Evolutionary conservation across 2,113 vertebrate genomes (phyloP).

Genomic region (Osmerus eperlanus): DNA sequence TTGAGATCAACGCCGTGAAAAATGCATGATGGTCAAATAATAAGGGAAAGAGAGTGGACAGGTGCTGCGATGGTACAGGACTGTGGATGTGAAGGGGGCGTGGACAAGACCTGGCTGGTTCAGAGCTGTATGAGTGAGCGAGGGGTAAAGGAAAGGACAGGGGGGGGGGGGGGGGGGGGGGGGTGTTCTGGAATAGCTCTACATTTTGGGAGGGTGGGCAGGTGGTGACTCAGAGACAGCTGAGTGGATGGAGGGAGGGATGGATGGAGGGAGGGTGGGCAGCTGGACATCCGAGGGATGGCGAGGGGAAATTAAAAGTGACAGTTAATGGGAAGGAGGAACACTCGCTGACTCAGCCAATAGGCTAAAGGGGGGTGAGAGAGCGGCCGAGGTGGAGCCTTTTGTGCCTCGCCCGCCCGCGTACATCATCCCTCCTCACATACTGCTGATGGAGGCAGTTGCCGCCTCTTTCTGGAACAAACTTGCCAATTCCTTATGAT

Average conservation of each 20-base stretch:
- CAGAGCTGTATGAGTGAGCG: background rate
- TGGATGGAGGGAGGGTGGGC: background rate
- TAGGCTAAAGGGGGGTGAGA: background rate
- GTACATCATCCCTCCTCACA: background rate
- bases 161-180: background rate
- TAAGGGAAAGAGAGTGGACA: background rate
- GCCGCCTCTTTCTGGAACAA: background rate
- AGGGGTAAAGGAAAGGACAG: background rate
- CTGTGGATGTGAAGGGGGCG: no score
- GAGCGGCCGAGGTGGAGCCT: background rate
- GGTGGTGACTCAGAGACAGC: background rate
- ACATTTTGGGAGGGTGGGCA: background rate
- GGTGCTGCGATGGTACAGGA: no score
- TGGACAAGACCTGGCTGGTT: no score
- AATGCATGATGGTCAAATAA: background rate
- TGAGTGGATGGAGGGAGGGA: background rate
- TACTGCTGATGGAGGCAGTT: constrained; percentile 11
- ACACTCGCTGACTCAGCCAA: constrained; percentile 1
- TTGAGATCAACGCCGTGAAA: background rate
- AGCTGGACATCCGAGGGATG: background rate
- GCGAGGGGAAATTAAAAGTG: constrained; percentile 1
- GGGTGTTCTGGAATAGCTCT: background rate
- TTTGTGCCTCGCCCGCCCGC: no score
- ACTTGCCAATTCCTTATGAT: constrained; percentile 7
- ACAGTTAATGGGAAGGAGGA: constrained; percentile 5